A percentile compares a stretch with the other conserved stretches of the same genome.
phyloP scores from a whole-genome alignment of 1,140 invertebrate species.

The Pseudomyrmex pallidus region DNA sequence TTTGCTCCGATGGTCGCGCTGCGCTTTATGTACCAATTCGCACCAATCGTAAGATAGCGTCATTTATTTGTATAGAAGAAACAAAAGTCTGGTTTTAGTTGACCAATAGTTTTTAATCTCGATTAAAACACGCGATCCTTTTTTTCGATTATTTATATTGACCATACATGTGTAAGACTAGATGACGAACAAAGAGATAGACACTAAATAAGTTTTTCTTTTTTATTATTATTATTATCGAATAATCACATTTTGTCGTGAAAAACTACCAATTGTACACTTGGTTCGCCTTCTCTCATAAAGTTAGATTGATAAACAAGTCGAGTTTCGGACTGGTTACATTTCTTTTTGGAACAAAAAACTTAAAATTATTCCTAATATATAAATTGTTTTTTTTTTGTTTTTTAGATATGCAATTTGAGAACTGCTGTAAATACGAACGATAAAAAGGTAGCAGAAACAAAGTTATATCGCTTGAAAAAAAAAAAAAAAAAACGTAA shows the following conservation, averaged over 20 bases:
- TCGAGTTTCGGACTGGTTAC: too few relatives aligned
- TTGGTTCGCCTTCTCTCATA: too few relatives aligned
- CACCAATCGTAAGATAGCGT: slow-evolving; percentile 11
- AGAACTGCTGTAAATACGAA: too few relatives aligned
- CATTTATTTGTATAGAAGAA: slow-evolving; percentile 48
- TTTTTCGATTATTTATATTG: slow-evolving; percentile 44
- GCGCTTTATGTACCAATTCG: slow-evolving; percentile 58
- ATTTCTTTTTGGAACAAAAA: too few relatives aligned
- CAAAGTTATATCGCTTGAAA: too few relatives aligned
- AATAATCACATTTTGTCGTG: slow-evolving; percentile 29
- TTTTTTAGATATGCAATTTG: too few relatives aligned
- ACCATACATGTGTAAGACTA: slow-evolving; percentile 29
- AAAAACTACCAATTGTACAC: slow-evolving; percentile 37
- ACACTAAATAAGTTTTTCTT: slow-evolving; percentile 9
- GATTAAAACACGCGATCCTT: slow-evolving; percentile 30
- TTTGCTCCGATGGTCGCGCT: slow-evolving; percentile 72
- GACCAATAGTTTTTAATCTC: slow-evolving; percentile 41
- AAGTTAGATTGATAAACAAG: too few relatives aligned
- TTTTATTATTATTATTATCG: slow-evolving; percentile 5
- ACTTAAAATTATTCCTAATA: too few relatives aligned
- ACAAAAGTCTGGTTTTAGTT: slow-evolving; percentile 29
- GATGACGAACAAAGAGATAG: slow-evolving; percentile 47
- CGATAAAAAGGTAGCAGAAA: too few relatives aligned
- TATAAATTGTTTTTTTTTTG: too few relatives aligned
- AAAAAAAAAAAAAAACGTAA: too few relatives aligned